Evolutionary conservation across 2,113 vertebrate species (phyloP).

Genomic region (Thunnus maccoyii): DNA sequence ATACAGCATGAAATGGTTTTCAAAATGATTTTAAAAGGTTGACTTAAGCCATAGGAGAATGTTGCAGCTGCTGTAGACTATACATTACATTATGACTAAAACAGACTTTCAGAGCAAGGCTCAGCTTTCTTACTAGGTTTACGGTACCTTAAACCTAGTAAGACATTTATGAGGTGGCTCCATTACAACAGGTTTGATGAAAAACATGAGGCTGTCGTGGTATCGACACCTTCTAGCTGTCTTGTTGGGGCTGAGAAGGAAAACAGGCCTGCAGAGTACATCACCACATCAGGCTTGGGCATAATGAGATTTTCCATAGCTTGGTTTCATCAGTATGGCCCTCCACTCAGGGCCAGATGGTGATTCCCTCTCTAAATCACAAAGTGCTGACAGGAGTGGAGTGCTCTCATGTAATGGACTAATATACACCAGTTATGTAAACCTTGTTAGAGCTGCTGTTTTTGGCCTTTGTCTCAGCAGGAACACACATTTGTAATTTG

Average conservation of each 20-base stretch:
- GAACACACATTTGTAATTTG: slow-evolving; percentile 3
- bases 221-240: slow-evolving; percentile 15
- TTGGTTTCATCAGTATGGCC: slow-evolving; percentile 8
- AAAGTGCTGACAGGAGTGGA: slow-evolving; percentile 35
- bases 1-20: not conserved
- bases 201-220: slow-evolving; percentile 29
- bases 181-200: slow-evolving; percentile 13
- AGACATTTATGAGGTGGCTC: slow-evolving; percentile 42
- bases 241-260: not conserved
- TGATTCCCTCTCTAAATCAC: slow-evolving; percentile 37
- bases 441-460: slow-evolving; percentile 35
- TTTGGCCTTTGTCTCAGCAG: slow-evolving; percentile 10
- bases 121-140: slow-evolving; percentile 13
- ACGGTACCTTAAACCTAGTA: slow-evolving; percentile 4
- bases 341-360: slow-evolving; percentile 27
- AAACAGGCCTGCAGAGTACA: slow-evolving; percentile 8
- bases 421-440: slow-evolving; percentile 43
- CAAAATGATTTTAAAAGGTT: not conserved
- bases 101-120: slow-evolving; percentile 21
- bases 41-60: not conserved
- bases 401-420: slow-evolving; percentile 45
- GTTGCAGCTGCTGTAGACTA: slow-evolving; percentile 22
- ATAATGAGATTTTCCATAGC: slow-evolving; percentile 43
- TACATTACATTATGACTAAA: slow-evolving; percentile 50
- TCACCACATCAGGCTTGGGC: slow-evolving; percentile 10